These are phyloP conservation scores for Apocheima hispidaria DNA, from an alignment of 2,888 invertebrate genomes.

Conservation along the genomic window DNA sequence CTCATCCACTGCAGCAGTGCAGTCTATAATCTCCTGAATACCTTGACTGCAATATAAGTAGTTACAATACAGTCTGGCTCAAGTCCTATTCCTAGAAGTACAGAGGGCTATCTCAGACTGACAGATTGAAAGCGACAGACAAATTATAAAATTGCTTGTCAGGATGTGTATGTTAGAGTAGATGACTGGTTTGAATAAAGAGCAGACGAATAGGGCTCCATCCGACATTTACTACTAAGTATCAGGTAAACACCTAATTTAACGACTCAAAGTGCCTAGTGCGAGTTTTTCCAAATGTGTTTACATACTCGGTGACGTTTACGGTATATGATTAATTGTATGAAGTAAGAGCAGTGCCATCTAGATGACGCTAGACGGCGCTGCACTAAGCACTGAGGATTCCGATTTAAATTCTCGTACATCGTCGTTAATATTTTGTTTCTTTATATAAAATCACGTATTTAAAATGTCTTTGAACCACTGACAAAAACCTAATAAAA, in stretches of 20 bases:
- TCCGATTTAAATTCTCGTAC: too few species aligned
- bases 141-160: constrained; percentile 33
- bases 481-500: too few species aligned
- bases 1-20: constrained; percentile 22
- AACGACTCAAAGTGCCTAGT: constrained; percentile 1
- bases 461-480: too few species aligned
- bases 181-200: constrained; percentile 25
- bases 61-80: not conserved
- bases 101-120: constrained; percentile 22
- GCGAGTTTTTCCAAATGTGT: too few species aligned
- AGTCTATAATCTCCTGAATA: constrained; percentile 32
- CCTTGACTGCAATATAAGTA: too few species aligned
- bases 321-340: too few species aligned
- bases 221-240: constrained; percentile 22
- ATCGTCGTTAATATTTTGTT: too few species aligned
- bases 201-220: constrained; percentile 10
- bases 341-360: too few species aligned
- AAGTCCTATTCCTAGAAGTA: constrained; percentile 24
- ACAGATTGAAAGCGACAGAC: constrained; percentile 40
- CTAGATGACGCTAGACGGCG: too few species aligned
- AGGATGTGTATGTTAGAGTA: constrained; percentile 19
- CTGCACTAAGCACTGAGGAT: too few species aligned
- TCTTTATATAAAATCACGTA: too few species aligned
- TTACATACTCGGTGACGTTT: too few species aligned
- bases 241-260: not conserved